Conservation (phyloP, 2,797 vertebrate species). For the Chromis chromis region DNA sequence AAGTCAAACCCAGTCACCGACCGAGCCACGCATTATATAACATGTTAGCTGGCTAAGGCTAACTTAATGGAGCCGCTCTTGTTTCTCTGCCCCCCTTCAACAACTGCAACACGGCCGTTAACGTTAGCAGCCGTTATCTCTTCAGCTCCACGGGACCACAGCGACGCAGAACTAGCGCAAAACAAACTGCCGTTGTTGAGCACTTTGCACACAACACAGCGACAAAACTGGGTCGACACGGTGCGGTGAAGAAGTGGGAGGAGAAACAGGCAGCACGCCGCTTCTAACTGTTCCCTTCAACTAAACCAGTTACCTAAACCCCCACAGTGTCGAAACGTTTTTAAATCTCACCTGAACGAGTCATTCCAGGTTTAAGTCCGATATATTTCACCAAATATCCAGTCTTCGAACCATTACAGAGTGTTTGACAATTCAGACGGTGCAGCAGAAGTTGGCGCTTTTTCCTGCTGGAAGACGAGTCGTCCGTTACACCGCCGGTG, state of each 20-base stretch:
- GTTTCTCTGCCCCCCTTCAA: not conserved
- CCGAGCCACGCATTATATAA: slow-evolving; percentile 48
- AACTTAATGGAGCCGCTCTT: slow-evolving; percentile 23
- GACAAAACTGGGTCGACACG: slow-evolving; percentile 63
- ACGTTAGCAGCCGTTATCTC: fast-evolving
- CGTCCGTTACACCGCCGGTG: slow-evolving; percentile 45
- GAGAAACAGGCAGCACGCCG: slow-evolving; percentile 48
- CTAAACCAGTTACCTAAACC: not conserved
- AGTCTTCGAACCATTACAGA: slow-evolving; percentile 7
- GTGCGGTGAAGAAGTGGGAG: slow-evolving; percentile 49
- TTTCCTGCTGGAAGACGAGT: slow-evolving; percentile 75
- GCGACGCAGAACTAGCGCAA: fast-evolving
- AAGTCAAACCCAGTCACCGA: not conserved
- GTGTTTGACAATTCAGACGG: slow-evolving; percentile 41
- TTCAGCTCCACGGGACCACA: fast-evolving
- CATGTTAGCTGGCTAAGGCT: slow-evolving; percentile 57
- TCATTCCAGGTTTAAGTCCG: slow-evolving; percentile 32
- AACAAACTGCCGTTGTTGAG: too few species aligned
- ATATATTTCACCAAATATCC: slow-evolving; percentile 8
- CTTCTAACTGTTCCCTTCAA: slow-evolving; percentile 28
- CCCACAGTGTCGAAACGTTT: not conserved
- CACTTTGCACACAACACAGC: slow-evolving; percentile 14
- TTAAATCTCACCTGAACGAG: slow-evolving; percentile 50
- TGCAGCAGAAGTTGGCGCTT: slow-evolving; percentile 85
- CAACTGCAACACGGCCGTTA: not conserved